Percentiles rank a stretch among this genome's conserved stretches.
Evolutionary conservation across 2,797 vertebrate genomes (phyloP).

Genomic region (Phylloscopus collybita): DNA sequence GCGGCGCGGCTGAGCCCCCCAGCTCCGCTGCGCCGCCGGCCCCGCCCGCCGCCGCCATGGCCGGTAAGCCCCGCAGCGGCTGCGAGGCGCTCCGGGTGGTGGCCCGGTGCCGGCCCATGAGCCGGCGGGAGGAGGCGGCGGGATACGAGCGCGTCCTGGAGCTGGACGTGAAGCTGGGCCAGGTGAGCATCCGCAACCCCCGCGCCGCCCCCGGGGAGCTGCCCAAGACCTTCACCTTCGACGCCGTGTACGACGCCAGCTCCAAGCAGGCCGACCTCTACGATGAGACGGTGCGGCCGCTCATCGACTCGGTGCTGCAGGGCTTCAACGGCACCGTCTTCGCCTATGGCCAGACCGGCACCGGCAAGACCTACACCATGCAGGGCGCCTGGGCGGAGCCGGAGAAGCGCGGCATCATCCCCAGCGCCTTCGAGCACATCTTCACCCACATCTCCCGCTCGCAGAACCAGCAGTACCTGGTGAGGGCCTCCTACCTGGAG

Average conservation of each 20-base stretch:
- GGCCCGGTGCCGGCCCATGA: slow-evolving; percentile 92
- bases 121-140: slow-evolving; percentile 83
- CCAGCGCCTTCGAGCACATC: slow-evolving; percentile 93
- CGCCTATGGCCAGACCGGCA: slow-evolving; percentile 95
- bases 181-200: slow-evolving; percentile 90
- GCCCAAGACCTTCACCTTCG: slow-evolving; percentile 94
- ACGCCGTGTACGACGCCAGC: slow-evolving; percentile 89
- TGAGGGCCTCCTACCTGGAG: slow-evolving; percentile 95
- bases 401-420: slow-evolving; percentile 89
- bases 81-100: slow-evolving; percentile 93
- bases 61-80: slow-evolving; percentile 78
- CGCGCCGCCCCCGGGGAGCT: slow-evolving; percentile 85
- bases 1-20: background rate
- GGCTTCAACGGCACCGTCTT: slow-evolving; percentile 96
- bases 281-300: slow-evolving; percentile 90
- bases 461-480: slow-evolving; percentile 94
- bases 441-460: slow-evolving; percentile 96
- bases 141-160: slow-evolving; percentile 84
- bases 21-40: background rate
- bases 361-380: slow-evolving; percentile 98
- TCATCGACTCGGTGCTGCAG: slow-evolving; percentile 90
- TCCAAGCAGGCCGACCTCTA: slow-evolving; percentile 91
- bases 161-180: slow-evolving; percentile 90
- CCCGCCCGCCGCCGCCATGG: slow-evolving; percentile 50
- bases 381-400: slow-evolving; percentile 88